Evolutionary conservation across 2,113 vertebrate species (phyloP).

Genomic region (Phyllostomus discolor): DNA sequence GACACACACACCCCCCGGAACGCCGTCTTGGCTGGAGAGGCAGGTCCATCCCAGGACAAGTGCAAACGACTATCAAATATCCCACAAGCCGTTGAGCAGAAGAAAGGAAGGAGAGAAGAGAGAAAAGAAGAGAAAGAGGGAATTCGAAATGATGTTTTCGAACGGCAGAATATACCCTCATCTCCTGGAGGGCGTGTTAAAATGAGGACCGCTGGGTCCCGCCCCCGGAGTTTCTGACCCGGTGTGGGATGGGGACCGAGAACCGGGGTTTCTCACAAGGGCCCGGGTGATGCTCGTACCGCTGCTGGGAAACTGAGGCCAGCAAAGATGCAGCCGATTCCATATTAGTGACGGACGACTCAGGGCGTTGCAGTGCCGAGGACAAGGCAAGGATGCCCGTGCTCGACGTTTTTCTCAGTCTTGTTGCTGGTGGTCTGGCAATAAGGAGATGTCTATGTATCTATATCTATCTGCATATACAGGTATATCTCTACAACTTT

Average conservation of each 20-base stretch:
- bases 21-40: fast-evolving
- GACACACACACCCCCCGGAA: no score
- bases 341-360: neutral
- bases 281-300: no score
- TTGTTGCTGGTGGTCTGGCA: neutral
- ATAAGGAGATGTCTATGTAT: neutral
- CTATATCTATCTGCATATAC: no score
- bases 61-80: no score
- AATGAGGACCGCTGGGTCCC: neutral
- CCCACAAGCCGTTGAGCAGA: neutral
- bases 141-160: neutral
- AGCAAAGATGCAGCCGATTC: no score
- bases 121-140: no score
- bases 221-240: neutral
- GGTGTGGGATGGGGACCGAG: neutral
- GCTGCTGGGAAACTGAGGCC: no score
- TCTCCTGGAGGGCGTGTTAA: neutral
- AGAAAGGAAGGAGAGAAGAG: neutral
- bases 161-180: no score
- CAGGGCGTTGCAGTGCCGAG: neutral
- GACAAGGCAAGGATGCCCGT: neutral
- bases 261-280: neutral
- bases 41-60: neutral
- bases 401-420: neutral
- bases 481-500: no score